Evolutionary conservation across 2,797 vertebrate genomes (phyloP).

Genomic region (Apodemus agrarius): DNA sequence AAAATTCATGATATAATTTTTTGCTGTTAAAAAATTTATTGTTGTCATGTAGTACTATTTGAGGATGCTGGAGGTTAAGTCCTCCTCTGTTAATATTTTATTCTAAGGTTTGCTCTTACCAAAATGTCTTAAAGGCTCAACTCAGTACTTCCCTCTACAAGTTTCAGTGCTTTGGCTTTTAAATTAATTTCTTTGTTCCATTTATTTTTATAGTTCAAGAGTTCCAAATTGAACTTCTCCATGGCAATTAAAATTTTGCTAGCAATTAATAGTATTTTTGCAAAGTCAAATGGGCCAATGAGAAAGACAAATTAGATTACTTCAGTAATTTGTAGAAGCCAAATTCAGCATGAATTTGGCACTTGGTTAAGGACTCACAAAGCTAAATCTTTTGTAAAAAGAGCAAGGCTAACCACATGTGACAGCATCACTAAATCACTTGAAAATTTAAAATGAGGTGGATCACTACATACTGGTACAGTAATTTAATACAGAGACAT

Average conservation of each 20-base stretch:
- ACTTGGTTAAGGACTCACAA: slow-evolving; percentile 6
- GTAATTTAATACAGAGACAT: slow-evolving; percentile 28
- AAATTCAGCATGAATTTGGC: slow-evolving; percentile 63
- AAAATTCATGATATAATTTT: not conserved
- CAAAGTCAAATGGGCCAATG: slow-evolving; percentile 24
- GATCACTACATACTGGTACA: not conserved
- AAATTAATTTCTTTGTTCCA: not conserved
- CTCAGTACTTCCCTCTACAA: not conserved
- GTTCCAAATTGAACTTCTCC: not conserved
- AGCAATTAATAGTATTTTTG: slow-evolving; percentile 56
- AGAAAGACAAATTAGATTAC: slow-evolving; percentile 52
- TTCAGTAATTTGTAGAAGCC: slow-evolving; percentile 2
- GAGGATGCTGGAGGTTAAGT: not conserved
- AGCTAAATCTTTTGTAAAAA: slow-evolving; percentile 36
- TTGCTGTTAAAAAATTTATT: not conserved
- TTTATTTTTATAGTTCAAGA: not conserved
- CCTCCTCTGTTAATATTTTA: not conserved
- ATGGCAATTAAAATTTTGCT: slow-evolving; percentile 12
- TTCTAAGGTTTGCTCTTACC: too few relatives aligned
- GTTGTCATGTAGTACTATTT: not conserved
- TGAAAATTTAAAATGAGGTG: not conserved
- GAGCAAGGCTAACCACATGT: not conserved
- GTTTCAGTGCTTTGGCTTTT: not conserved
- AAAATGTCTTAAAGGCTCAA: not conserved
- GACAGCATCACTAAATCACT: not conserved